Base-by-base conservation (phyloP, 1,140 invertebrate genomes). In the Lordiphosa mommai region DNA sequence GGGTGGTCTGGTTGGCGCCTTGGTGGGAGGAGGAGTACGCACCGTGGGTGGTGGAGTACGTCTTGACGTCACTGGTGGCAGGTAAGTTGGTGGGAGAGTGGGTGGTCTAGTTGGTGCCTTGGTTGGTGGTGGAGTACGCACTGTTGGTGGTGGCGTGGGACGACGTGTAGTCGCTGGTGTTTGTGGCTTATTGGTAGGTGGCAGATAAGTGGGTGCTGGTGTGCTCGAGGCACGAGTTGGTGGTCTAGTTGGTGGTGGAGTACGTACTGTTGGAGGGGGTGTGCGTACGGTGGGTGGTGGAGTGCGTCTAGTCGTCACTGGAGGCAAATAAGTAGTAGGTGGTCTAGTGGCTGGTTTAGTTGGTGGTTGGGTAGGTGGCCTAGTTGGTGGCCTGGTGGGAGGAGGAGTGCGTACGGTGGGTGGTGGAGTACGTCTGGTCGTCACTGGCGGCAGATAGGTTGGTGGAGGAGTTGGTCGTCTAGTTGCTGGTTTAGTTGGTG, bases 391-490 rank as follows among this genome's bases (percentile, higher is more conserved):
- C 6, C 8, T 30, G n/a, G 72, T 61, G 30, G 71, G 56, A 13
- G 64, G 70, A 8, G 52, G 48, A n/a, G 52, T 41, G 46, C 51
- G 63, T 1, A 29, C 36, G 1, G 61, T 20, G 0, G 66, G 36
- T 27, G 53, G 44, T 30, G 66, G 49, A 6, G 46, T 47, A 16
- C 50, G 57, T 6, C 23, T 34, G 9, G 72, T 72, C 6, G 55
- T 56, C 16, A 57, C 51, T 16, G 72, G 68, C 1, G 66, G 40
- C 52, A 53, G 33, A 47, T 74, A 49, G 14, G 61, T 52, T 33
- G 68, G 53, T 63, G 61, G 61, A 1, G 13, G 23, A n/a, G 66
- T 64, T 29, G 65, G 57, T 32, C 69, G 69, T 13, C 37, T 55
- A 3, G 67, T 60, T 10, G 72, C 47, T 5, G 47, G 52, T n/a